These are phyloP conservation scores for Mythimna impura DNA, from an alignment of 2,888 invertebrate genomes.

Conservation along the genomic window DNA sequence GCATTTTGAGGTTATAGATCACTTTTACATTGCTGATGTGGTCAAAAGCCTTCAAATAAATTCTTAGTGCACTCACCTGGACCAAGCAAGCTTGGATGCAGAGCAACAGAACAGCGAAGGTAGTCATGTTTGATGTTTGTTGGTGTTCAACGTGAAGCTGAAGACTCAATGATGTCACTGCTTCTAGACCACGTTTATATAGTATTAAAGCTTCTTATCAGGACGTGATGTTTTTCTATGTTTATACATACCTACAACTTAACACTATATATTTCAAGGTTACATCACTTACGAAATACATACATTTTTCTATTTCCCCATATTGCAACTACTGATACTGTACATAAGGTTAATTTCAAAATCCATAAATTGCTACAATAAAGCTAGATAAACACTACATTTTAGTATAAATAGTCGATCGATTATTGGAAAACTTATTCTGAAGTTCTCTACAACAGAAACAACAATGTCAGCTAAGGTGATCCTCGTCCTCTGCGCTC, in stretches of 20 bases:
- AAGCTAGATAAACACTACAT: conserved; percentile 23
- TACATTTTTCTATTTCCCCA: not conserved
- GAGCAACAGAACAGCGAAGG: conserved; percentile 67
- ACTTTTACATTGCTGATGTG: too few species aligned
- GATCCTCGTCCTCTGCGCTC: conserved; percentile 27
- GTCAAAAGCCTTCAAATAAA: not conserved
- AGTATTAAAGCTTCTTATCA: not conserved
- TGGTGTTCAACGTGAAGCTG: conserved; percentile 28
- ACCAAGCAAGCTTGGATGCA: conserved; percentile 72
- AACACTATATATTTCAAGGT: not conserved
- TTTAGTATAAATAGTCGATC: conserved; percentile 35
- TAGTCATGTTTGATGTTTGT: conserved; percentile 62
- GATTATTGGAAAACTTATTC: conserved; percentile 29
- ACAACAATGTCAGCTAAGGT: conserved; percentile 37
- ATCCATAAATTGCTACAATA: not conserved
- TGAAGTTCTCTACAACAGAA: conserved; percentile 23
- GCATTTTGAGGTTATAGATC: too few species aligned
- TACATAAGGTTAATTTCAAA: not conserved
- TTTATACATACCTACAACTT: not conserved
- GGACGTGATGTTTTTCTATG: not conserved
- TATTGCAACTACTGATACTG: not conserved
- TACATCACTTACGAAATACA: not conserved
- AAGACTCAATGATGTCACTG: too few species aligned
- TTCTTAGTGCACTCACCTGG: conserved; percentile 61
- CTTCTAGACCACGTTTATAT: too few species aligned